Evolutionary conservation across 2,113 vertebrate species (phyloP).

Genomic region (Rhea pennata): DNA sequence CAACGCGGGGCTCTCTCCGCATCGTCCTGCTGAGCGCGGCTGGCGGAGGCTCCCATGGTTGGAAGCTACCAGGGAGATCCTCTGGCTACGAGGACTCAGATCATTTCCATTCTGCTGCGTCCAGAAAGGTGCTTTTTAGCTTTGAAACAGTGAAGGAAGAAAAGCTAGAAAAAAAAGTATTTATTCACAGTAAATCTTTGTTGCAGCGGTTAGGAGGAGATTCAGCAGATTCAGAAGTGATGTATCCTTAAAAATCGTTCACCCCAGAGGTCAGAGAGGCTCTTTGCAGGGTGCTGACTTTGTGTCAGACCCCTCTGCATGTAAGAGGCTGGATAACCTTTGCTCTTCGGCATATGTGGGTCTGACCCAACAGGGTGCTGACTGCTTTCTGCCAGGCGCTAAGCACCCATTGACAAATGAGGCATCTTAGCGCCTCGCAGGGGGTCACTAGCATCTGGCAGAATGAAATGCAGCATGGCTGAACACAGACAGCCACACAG

Average conservation of each 20-base stretch:
- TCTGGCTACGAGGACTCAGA: background rate
- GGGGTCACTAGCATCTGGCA: conserved; percentile 31
- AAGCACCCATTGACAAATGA: background rate
- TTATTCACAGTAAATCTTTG: conserved; percentile 16
- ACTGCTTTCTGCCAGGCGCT: background rate
- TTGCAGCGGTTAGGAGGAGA: conserved; percentile 28
- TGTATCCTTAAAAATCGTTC: background rate
- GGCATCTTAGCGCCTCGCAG: background rate
- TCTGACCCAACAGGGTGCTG: background rate
- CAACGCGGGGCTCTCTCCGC: background rate
- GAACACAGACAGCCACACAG: conserved; percentile 5
- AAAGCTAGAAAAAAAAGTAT: background rate
- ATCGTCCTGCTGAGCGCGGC: background rate
- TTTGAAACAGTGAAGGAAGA: background rate
- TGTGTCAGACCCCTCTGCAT: background rate
- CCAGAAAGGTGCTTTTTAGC: background rate
- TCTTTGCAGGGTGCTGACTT: background rate
- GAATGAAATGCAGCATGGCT: background rate
- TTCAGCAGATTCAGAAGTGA: conserved; percentile 7
- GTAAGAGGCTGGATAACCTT: background rate
- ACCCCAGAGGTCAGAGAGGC: background rate
- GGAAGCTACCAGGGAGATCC: background rate
- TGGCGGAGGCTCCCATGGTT: background rate
- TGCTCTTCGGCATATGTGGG: background rate
- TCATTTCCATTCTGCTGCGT: background rate